Evolutionary conservation across 2,888 invertebrate genomes (phyloP), one percentile per base, ranked within the genome.

Genomic region (Rhabditoides inermis): DNA sequence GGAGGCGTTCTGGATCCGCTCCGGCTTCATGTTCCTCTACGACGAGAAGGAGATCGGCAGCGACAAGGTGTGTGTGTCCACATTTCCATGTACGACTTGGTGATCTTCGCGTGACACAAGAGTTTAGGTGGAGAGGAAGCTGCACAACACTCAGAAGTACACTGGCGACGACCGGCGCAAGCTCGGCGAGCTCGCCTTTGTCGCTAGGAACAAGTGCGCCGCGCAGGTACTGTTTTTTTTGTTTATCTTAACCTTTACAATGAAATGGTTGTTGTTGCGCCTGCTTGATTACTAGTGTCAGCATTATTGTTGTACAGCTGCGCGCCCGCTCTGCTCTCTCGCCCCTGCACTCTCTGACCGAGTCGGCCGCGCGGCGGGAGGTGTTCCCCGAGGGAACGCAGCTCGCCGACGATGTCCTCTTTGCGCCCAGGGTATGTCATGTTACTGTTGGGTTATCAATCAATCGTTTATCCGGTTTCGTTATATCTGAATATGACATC

Each of bases 1-100:
- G 36, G 74, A 74, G 52, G 64, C 70, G 20, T 74, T 74, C 53
- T 74, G 74, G 74, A 53, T 74, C 4, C 59, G 72, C n/a, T 60
- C 66, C 26, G 74, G 74, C 2, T 74, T 74, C 56, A 53, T 51
- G 54, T 62, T 68, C 46, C 54, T 74, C 40, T 74, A 74, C 52
- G 65, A 71, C 20, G 52, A 56, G 6, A 39, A 59, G 26, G 63
- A 63, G 7, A 49, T 66, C 18, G 66, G 58, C 45, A 53, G 50
- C 7, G 46, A 46, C 5, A 53, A 66, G 2, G n/a, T n/a, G n/a
- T n/a, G n/a, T n/a, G n/a, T n/a, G n/a, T n/a, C n/a, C n/a, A n/a
- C n/a, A n/a, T n/a, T n/a, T n/a, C n/a, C n/a, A n/a, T n/a, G n/a
- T n/a, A n/a, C n/a, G n/a, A n/a, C n/a, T n/a, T n/a, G n/a, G n/a